These are phyloP conservation scores for Tipula helvola DNA, from an alignment of 2,888 invertebrate genomes.

Conservation along the genomic window DNA sequence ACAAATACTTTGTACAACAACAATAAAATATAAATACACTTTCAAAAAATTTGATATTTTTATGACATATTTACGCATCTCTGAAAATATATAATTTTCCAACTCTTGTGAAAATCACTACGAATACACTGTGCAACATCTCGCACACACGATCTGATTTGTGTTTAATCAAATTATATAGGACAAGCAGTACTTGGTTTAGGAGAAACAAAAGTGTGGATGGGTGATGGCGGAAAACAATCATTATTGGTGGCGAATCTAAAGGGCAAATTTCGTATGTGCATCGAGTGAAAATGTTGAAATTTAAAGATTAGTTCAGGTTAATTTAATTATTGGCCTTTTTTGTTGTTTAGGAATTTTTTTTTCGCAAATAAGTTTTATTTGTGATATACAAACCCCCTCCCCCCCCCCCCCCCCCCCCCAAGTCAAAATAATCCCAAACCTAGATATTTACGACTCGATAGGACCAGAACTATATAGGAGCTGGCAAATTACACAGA, in stretches of 20 bases:
- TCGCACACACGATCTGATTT: background rate
- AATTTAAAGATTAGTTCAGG: background rate
- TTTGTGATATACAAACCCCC: no score
- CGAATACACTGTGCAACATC: background rate
- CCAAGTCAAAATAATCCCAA: no score
- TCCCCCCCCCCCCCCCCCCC: no score
- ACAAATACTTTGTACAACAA: background rate
- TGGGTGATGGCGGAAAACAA: background rate
- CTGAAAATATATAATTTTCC: background rate
- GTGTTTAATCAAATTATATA: background rate
- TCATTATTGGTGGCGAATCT: background rate
- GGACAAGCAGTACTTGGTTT: background rate
- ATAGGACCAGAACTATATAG: no score
- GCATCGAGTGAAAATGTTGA: background rate
- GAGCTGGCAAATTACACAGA: no score
- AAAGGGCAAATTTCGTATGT: background rate
- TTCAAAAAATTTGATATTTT: background rate
- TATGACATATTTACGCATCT: slow-evolving; percentile 8
- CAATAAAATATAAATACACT: background rate
- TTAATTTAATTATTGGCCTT: background rate
- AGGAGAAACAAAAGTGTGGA: background rate
- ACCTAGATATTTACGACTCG: no score
- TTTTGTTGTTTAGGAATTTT: no score
- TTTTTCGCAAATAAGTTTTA: no score
- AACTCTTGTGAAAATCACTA: background rate